Evolutionary conservation across 2,888 invertebrate genomes (phyloP).

Genomic region (Pardosa pseudoannulata): DNA sequence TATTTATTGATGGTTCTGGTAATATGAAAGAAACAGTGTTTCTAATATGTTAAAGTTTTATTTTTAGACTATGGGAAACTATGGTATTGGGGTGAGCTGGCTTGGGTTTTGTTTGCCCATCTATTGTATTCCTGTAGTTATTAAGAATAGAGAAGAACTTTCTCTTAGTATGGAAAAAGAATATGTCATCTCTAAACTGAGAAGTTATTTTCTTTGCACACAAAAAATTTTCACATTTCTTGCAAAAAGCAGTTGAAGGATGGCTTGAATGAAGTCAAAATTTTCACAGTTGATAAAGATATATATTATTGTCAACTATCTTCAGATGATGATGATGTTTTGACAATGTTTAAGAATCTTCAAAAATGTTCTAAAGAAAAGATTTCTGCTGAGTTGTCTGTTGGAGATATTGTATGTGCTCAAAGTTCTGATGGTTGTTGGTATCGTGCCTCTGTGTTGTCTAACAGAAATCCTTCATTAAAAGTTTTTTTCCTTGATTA

Average conservation of each 20-base stretch:
- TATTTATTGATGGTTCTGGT: conserved; percentile 18
- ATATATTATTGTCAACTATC: conserved; percentile 29
- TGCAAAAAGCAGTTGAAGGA: conserved; percentile 10
- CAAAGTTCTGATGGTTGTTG: conserved; percentile 13
- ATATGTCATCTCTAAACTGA: not conserved
- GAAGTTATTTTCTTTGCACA: not conserved
- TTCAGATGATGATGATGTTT: not conserved
- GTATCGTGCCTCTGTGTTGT: conserved; percentile 33
- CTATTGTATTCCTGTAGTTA: conserved; percentile 19
- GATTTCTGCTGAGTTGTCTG: not conserved
- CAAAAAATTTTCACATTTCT: not conserved
- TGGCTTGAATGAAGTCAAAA: conserved; percentile 19
- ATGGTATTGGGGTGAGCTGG: conserved; percentile 20
- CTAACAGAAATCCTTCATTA: not conserved
- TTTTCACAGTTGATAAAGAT: conserved; percentile 3
- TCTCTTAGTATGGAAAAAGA: not conserved
- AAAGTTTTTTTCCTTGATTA: conserved; percentile 49
- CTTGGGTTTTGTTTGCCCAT: conserved; percentile 30
- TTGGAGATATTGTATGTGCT: conserved; percentile 36
- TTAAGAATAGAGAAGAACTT: not conserved
- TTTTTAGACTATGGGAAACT: conserved; percentile 56
- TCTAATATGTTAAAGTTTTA: conserved; percentile 20
- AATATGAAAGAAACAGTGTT: conserved; percentile 4
- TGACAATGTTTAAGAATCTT: conserved; percentile 1
- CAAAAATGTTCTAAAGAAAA: not conserved